Percentiles rank a stretch among this genome's conserved stretches.
phyloP scores from a whole-genome alignment of 2,113 vertebrate species.

The Dasyprocta punctata region DNA sequence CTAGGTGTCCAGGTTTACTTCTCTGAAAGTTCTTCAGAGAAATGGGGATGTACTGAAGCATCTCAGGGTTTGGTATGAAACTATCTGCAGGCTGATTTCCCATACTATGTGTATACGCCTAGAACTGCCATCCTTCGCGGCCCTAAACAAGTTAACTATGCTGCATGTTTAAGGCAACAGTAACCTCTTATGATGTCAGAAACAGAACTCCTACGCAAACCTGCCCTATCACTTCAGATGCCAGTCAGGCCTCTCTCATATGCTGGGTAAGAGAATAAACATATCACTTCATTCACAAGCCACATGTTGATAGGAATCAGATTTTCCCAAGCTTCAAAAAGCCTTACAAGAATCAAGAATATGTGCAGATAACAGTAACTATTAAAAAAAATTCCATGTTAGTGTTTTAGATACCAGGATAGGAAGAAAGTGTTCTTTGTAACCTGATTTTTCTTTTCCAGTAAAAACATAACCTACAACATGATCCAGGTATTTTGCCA shows the following conservation, averaged over 20 bases:
- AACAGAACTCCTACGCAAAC: not conserved
- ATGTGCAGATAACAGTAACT: not conserved
- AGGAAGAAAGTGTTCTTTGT: not conserved
- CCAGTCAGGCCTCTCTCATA: not conserved
- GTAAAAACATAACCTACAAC: not conserved
- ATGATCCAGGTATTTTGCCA: not conserved
- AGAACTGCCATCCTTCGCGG: not conserved
- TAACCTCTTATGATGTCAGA: slow-evolving; percentile 64
- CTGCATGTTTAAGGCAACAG: not conserved
- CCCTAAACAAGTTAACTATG: not conserved
- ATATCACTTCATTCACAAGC: not conserved
- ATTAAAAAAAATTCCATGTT: not conserved
- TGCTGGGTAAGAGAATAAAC: not conserved
- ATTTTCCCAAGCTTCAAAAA: not conserved
- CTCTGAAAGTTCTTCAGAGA: slow-evolving; percentile 46
- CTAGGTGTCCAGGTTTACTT: not conserved
- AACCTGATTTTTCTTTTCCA: slow-evolving; percentile 10
- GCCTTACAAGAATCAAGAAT: not conserved
- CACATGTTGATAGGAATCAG: not conserved
- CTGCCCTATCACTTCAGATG: not conserved
- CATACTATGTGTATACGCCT: not conserved
- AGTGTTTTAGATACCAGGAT: not conserved
- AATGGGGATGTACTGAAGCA: not conserved
- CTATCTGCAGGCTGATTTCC: not conserved
- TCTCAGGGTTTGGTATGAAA: not conserved